phyloP scores from a whole-genome alignment of 2,113 vertebrate species.

The Pteruthius melanotis region DNA sequence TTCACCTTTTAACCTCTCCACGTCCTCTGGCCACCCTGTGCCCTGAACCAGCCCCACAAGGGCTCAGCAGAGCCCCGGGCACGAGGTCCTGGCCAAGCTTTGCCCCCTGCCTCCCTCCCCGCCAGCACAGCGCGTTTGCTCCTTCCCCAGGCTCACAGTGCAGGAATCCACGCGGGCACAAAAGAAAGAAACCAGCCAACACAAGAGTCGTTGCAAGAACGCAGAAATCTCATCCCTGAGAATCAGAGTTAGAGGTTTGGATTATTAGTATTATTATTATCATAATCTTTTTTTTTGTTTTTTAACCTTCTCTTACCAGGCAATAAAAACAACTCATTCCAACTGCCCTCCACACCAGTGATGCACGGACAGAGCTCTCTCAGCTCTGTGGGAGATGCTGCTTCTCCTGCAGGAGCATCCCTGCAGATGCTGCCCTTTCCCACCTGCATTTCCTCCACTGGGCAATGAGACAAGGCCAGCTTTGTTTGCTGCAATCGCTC shows the following conservation, averaged over 20 bases:
- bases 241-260: slow-evolving; percentile 64
- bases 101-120: neutral
- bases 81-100: neutral
- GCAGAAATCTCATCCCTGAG: slow-evolving; percentile 71
- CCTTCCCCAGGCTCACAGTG: neutral
- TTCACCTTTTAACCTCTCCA: neutral
- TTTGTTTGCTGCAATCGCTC: neutral
- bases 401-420: slow-evolving; percentile 19
- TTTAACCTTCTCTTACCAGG: neutral
- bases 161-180: neutral
- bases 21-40: neutral
- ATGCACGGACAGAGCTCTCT: neutral
- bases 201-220: neutral
- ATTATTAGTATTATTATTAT: neutral
- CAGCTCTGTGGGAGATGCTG: neutral
- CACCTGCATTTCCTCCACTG: slow-evolving; percentile 50
- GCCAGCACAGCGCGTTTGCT: accelerated
- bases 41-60: neutral
- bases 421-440: slow-evolving; percentile 24
- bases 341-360: slow-evolving; percentile 2
- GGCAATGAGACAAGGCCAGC: neutral
- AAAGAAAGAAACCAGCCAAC: neutral
- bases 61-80: neutral
- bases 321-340: slow-evolving; percentile 47
- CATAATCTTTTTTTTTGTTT: neutral